A percentile compares a stretch with the other conserved stretches of the same genome.
phyloP scores from a whole-genome alignment of 2,888 invertebrate species.

The Drosophila helvetica region DNA sequence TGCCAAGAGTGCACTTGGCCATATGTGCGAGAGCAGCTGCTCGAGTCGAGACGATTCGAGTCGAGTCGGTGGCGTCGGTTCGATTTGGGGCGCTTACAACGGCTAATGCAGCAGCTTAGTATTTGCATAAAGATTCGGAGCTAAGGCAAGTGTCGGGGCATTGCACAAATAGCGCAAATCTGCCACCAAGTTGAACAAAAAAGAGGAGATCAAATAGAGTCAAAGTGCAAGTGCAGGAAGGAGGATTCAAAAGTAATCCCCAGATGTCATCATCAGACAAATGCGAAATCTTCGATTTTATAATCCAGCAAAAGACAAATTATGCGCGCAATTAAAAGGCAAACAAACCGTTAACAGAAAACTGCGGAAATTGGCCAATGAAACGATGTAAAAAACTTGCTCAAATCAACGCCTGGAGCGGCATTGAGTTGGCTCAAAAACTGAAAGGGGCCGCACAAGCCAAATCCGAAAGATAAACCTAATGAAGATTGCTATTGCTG shows the following conservation, averaged over 20 bases:
- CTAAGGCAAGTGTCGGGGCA: conserved; percentile 32
- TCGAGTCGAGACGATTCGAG: conserved; percentile 18
- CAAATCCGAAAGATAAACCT: conserved; percentile 63
- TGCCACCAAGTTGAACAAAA: conserved; percentile 52
- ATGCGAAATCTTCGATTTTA: background rate
- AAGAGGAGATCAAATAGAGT: conserved; percentile 19
- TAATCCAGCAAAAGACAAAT: conserved; percentile 8
- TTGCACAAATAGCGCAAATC: conserved; percentile 58
- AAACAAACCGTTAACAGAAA: conserved; percentile 17
- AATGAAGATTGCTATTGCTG: conserved; percentile 74
- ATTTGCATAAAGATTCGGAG: conserved; percentile 34
- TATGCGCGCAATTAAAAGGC: conserved; percentile 31
- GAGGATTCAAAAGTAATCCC: background rate
- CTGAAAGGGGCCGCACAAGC: conserved; percentile 58
- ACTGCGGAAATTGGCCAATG: conserved; percentile 29
- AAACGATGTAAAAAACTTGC: conserved; percentile 38
- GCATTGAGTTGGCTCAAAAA: conserved; percentile 33
- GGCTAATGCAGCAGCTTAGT: conserved; percentile 28
- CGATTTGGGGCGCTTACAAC: conserved; percentile 16
- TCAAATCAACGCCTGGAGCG: conserved; percentile 23
- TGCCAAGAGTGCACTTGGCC: conserved; percentile 39
- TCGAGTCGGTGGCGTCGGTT: conserved; percentile 22
- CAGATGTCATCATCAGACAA: background rate
- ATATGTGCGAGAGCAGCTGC: conserved; percentile 36
- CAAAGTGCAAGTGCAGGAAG: background rate